Evolutionary conservation across 2,888 invertebrate genomes (phyloP), one percentile per base, ranked within the genome.

Genomic region (Agrilus mali): DNA sequence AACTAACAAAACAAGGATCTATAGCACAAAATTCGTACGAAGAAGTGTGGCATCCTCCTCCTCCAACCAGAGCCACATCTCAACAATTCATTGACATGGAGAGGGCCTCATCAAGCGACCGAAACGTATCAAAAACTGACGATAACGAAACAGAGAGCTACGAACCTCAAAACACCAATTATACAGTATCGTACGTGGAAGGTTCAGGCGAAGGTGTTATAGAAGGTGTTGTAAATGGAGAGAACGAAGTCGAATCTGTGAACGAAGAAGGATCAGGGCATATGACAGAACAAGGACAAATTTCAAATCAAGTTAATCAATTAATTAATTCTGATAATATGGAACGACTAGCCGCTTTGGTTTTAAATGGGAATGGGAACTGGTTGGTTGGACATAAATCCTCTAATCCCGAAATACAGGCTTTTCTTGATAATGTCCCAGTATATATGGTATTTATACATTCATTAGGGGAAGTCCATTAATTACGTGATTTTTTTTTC

Each of bases 261-360:
- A 72, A 68, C 49, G 68, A 70, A 46, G 64, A 68, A 43, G 69
- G 70, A 16, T 67, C 62, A 44, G 65, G 60, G 3, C 61, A 61
- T 32, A 65, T 64, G 12, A 63, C 74, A 45, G 74, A 73, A 49
- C 74, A 75, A 54, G 71, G 70, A 64, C 65, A 46, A 3, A 55
- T 56, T 33, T 82, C 82, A 52, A 71, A 73, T 13, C 81, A 81
- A 61, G 73, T 85, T 34, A 71, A 75, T 43, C 72, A 74, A 50
- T 70, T 86, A 52, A 76, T 86, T 41, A 77, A 78, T 54, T 71
- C 73, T 50, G 82, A 87, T 7, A 89, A 89, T 60, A 83, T 94
- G 81, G 92, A 90, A 61, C 84, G 87, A 69, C 69, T 95, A 57
- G 94, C 94, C 20, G 78, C 86, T 41, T 70, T 94, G 55, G 90